phyloP scores from a whole-genome alignment of 2,113 vertebrate species.

The Cyanoderma ruficeps region DNA sequence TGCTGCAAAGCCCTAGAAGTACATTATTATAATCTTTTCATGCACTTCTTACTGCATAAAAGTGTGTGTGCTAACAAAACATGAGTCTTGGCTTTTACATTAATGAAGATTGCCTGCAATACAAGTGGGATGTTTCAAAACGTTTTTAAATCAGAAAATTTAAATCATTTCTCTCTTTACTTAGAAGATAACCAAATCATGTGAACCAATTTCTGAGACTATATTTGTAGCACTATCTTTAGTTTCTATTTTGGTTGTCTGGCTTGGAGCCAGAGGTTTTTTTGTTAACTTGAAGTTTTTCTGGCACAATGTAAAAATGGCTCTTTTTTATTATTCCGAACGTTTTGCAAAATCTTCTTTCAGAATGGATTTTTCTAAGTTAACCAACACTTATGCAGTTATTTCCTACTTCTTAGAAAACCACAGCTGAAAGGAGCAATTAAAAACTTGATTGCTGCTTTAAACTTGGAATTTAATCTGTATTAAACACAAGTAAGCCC shows the following conservation, averaged over 20 bases:
- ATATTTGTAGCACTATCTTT: conserved; percentile 48
- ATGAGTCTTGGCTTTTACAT: background rate
- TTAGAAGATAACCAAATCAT: conserved; percentile 36
- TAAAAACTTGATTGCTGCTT: background rate
- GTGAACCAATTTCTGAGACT: conserved; percentile 41
- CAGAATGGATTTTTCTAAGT: conserved; percentile 8
- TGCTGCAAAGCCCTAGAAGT: background rate
- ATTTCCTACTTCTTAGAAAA: background rate
- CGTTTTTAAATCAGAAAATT: background rate
- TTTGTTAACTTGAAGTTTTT: conserved; percentile 55
- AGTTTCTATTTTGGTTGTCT: conserved; percentile 68
- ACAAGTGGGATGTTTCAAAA: background rate
- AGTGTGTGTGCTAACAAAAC: background rate
- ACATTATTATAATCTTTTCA: background rate
- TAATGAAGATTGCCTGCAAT: background rate
- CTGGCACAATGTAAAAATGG: conserved; percentile 32
- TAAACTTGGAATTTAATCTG: background rate
- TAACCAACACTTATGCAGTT: background rate
- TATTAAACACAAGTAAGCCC: background rate
- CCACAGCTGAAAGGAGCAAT: conserved; percentile 13
- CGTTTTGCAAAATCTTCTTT: conserved; percentile 31
- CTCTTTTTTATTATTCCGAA: conserved; percentile 24
- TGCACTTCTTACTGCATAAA: background rate
- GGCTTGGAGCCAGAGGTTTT: conserved; percentile 48
- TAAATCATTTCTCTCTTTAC: background rate